These are phyloP conservation scores for Drosophila jambulina DNA, from an alignment of 1,140 invertebrate genomes.

Conservation along the genomic window DNA sequence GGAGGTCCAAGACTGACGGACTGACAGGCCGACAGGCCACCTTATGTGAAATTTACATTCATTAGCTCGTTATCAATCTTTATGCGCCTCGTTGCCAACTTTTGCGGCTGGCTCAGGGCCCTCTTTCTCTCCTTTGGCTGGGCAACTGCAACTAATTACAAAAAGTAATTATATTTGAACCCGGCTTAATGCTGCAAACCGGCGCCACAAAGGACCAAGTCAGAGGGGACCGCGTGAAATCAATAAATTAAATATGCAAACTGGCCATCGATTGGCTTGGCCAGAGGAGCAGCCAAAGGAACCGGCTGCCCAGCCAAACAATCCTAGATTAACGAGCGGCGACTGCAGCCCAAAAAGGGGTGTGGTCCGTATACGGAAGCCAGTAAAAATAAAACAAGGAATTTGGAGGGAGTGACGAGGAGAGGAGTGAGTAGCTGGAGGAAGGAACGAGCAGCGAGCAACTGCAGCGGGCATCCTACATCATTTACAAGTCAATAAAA, in stretches of 20 bases:
- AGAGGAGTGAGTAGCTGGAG: neutral
- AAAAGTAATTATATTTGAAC: conserved; percentile 78
- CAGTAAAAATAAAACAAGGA: conserved; percentile 15
- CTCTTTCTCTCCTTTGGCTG: conserved; percentile 33
- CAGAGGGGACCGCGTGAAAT: conserved; percentile 61
- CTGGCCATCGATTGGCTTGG: conserved; percentile 5
- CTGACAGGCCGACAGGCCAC: conserved; percentile 32
- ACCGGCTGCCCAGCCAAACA: neutral
- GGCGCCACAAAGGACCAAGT: conserved; percentile 46
- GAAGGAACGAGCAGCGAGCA: neutral
- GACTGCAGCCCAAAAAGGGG: conserved; percentile 24
- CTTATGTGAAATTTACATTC: conserved; percentile 78
- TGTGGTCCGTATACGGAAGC: conserved; percentile 28
- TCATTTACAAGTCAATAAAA: conserved; percentile 83
- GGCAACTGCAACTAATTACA: conserved; percentile 77
- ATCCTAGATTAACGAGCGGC: conserved; percentile 51
- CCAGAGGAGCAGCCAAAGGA: neutral
- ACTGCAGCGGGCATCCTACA: conserved; percentile 40
- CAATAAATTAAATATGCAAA: conserved; percentile 72
- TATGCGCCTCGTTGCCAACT: conserved; percentile 57
- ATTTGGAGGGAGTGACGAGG: neutral
- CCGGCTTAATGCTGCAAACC: conserved; percentile 53
- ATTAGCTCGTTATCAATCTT: conserved; percentile 83
- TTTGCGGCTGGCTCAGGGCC: conserved; percentile 14
- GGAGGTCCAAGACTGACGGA: conserved; percentile 24